phyloP scores from a whole-genome alignment of 1,140 invertebrate species.

The Zaprionus gabonicus region DNA sequence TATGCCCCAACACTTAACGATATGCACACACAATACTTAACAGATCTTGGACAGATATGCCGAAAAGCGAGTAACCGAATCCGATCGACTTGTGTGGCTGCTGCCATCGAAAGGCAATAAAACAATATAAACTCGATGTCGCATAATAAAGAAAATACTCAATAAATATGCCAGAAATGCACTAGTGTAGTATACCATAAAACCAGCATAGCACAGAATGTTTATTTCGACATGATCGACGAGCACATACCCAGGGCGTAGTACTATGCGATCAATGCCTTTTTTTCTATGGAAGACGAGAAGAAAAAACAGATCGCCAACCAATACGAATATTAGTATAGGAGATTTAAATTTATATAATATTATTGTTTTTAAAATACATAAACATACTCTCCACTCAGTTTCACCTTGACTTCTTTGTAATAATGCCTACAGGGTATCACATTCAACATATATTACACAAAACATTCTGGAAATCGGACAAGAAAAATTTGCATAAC shows the following conservation, averaged over 20 bases:
- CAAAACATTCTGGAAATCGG: conserved; percentile 24
- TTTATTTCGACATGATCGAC: not conserved
- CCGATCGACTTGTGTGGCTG: conserved; percentile 69
- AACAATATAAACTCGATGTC: conserved; percentile 65
- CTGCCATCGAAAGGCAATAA: conserved; percentile 57
- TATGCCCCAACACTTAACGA: conserved; percentile 34
- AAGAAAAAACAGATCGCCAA: too few species aligned
- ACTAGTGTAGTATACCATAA: conserved; percentile 12
- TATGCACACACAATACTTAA: conserved; percentile 20
- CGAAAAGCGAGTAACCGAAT: conserved; percentile 53
- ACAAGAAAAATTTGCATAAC: conserved; percentile 71
- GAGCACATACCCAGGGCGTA: not conserved
- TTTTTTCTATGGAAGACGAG: too few species aligned
- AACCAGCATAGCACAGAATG: conserved; percentile 8
- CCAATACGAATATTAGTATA: too few species aligned
- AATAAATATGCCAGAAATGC: conserved; percentile 58
- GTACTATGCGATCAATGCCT: too few species aligned
- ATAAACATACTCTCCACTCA: too few species aligned
- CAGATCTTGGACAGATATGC: conserved; percentile 14
- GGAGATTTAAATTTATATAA: too few species aligned
- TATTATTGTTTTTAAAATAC: too few species aligned
- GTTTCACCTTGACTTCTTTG: too few species aligned
- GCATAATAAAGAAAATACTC: conserved; percentile 56
- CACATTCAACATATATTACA: conserved; percentile 29
- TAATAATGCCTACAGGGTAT: conserved; percentile 9